Conservation (phyloP, 2,113 vertebrate genomes). For the Herpailurus yagouaroundi region DNA sequence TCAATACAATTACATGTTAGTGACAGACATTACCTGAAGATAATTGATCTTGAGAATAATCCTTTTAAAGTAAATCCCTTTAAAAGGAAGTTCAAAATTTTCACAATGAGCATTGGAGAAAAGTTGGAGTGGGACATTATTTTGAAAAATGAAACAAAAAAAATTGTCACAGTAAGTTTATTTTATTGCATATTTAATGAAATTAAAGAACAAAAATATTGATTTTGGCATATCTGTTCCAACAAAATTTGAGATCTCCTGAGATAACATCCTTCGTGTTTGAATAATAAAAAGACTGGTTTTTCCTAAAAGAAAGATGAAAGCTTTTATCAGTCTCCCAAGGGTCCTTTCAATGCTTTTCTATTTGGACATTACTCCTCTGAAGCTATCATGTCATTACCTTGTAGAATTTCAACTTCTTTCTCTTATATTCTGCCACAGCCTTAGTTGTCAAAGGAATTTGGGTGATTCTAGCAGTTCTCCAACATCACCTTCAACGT, state of each 20-base stretch:
- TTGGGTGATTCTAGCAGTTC: neutral
- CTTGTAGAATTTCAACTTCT: neutral
- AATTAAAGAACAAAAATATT: slow-evolving; percentile 15
- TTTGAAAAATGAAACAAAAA: slow-evolving; percentile 45
- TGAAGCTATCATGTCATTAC: neutral
- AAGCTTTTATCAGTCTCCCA: neutral
- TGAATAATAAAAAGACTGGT: neutral
- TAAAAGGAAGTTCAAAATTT: slow-evolving; percentile 36
- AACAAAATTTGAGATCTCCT: neutral
- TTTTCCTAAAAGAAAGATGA: neutral
- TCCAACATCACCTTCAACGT: neutral
- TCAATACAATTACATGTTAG: neutral
- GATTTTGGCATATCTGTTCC: neutral
- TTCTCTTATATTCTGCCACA: neutral
- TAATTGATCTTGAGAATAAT: neutral
- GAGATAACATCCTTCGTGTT: neutral
- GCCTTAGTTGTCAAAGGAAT: slow-evolving; percentile 35
- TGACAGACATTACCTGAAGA: neutral
- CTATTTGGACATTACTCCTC: neutral
- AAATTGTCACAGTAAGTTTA: slow-evolving; percentile 11
- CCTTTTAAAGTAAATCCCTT: neutral
- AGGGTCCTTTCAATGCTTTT: neutral
- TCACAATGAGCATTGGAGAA: neutral
- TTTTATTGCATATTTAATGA: slow-evolving; percentile 15
- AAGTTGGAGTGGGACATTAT: slow-evolving; percentile 1